These are phyloP conservation scores for Tangachromis dhanisi DNA, from an alignment of 2,113 vertebrate species.

Conservation along the genomic window DNA sequence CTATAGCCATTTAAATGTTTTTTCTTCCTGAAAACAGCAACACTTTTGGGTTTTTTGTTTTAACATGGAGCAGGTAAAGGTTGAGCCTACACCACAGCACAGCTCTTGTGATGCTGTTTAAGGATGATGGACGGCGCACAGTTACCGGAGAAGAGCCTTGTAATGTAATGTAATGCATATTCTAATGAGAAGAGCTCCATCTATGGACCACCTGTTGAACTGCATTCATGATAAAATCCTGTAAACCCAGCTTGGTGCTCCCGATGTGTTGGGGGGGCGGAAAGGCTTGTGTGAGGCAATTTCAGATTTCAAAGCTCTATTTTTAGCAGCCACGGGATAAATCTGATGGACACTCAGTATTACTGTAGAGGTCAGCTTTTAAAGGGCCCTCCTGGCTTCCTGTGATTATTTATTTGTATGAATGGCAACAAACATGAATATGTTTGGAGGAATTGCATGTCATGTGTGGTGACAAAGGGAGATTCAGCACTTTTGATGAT, in stretches of 20 bases:
- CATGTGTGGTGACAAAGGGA: slow-evolving; percentile 70
- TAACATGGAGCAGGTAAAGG: slow-evolving; percentile 30
- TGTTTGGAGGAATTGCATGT: slow-evolving; percentile 67
- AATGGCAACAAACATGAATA: slow-evolving; percentile 69
- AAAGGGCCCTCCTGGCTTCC: slow-evolving; percentile 20
- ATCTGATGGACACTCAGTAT: slow-evolving; percentile 38
- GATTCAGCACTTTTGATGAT: slow-evolving; percentile 81
- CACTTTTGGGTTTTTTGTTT: neutral
- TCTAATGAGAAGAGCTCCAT: slow-evolving; percentile 80
- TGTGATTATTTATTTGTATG: slow-evolving; percentile 71
- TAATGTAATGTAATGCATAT: slow-evolving; percentile 60
- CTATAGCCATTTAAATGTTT: neutral
- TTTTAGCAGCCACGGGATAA: slow-evolving; percentile 19
- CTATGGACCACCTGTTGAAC: slow-evolving; percentile 79
- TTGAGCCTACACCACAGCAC: slow-evolving; percentile 4
- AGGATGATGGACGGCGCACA: slow-evolving; percentile 32
- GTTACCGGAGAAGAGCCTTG: slow-evolving; percentile 22
- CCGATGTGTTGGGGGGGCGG: neutral
- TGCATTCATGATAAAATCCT: slow-evolving; percentile 48
- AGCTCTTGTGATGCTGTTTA: slow-evolving; percentile 16
- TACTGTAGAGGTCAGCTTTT: slow-evolving; percentile 40
- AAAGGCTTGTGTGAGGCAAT: slow-evolving; percentile 3
- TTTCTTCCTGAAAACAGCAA: neutral
- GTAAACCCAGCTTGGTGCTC: neutral
- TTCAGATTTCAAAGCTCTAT: slow-evolving; percentile 3